Base-by-base conservation (phyloP, 2,113 vertebrate species). In the Proteles cristata region DNA sequence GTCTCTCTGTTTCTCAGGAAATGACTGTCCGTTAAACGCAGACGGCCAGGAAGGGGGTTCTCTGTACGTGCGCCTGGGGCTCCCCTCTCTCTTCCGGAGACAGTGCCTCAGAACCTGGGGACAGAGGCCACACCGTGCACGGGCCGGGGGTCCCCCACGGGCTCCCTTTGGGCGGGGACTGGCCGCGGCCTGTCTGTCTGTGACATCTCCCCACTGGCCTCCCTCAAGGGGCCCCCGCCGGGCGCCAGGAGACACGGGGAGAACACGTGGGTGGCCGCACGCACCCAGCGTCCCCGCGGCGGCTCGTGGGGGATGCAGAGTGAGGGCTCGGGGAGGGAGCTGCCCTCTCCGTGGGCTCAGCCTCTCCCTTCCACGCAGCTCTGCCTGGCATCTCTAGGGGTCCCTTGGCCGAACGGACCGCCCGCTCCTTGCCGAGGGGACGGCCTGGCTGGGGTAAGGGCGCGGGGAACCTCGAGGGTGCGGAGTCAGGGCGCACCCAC, bases 61-160 rank as follows among this genome's bases (percentile, higher is more conserved):
- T 33, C 8, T 2, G 23, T 21, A 50, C 15, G 9, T 0, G 2
- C 0, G 2, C 2, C 5, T 0, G 2, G 39, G 68, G 2, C 5
- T 2, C 7, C 58, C 33, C 31, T 23, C 15, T 9, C 4, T 35
- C 26, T 66, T 25, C 0, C 1, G 23, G n/a, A 7, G 8, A 39
- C 43, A 1, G 17, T 33, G 33, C 25, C 31, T 12, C 8, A 16
- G 92, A 31, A 3, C 53, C 9, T 14, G 39, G 2, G 84, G 50
- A 33, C 17, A 53, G 80, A 69, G 80, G 17, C 31, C 11, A 3
- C 0, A 0, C 9, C 0, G 1, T 0, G 11, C 5, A 0, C 68
- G 33, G 12, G 4, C 28, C 3, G 0, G 0, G 12, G 0, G 0
- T 55, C 65, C 68, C 73, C 1, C 0, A 2, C 0, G 1, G 8